Evolutionary conservation across 2,797 vertebrate species (phyloP).

Genomic region (Tangara arthus): DNA sequence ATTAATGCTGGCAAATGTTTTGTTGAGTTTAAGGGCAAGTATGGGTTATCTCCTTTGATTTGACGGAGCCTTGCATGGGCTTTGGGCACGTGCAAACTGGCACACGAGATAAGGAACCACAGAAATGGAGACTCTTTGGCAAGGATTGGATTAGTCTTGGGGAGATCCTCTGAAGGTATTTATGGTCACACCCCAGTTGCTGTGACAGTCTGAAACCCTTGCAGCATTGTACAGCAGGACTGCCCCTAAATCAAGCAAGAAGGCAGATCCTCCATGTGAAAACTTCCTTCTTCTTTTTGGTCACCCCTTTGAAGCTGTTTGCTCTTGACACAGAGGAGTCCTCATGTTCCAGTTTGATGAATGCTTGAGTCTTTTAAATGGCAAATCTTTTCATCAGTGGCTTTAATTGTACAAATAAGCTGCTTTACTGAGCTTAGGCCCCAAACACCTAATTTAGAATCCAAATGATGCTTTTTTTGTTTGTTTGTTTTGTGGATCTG

Average conservation of each 20-base stretch:
- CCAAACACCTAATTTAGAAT: neutral
- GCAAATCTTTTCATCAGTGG: neutral
- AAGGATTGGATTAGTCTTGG: neutral
- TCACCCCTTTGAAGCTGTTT: neutral
- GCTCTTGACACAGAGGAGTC: neutral
- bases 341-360: neutral
- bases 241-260: neutral
- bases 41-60: neutral
- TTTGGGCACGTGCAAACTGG: accelerated
- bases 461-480: accelerated
- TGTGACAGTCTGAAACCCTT: neutral
- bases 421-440: neutral
- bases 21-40: neutral
- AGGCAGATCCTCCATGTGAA: accelerated
- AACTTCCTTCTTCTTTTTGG: neutral
- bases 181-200: neutral
- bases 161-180: neutral
- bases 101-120: neutral
- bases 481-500: neutral
- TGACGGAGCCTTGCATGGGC: neutral
- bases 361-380: neutral
- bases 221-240: accelerated
- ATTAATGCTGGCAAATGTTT: neutral
- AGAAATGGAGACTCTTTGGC: neutral
- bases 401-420: neutral